Percentiles rank a stretch among this genome's conserved stretches.
These are phyloP conservation scores for Lepidonotus clava DNA, from an alignment of 2,888 invertebrate genomes.

Conservation along the genomic window DNA sequence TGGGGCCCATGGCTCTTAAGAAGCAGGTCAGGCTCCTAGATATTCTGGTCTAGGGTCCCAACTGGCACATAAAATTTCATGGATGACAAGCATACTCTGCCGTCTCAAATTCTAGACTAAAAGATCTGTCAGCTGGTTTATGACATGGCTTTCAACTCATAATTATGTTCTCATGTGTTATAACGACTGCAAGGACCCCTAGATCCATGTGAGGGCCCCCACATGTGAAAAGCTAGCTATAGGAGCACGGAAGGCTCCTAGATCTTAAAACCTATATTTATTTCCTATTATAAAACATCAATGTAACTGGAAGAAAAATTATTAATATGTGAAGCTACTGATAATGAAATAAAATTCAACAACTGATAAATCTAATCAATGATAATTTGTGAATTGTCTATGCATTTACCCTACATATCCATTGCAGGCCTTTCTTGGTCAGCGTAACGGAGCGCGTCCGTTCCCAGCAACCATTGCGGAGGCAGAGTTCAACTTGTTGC, in stretches of 20 bases:
- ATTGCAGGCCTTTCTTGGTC: conserved; percentile 59
- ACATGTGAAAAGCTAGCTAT: too few species aligned
- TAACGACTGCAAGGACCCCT: too few species aligned
- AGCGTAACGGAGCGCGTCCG: conserved; percentile 54
- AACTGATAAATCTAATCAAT: neutral
- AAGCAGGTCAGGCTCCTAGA: neutral
- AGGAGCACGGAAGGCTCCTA: too few species aligned
- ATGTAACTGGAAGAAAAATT: neutral
- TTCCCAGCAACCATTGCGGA: conserved; percentile 51
- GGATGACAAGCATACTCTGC: neutral
- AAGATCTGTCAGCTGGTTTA: too few species aligned
- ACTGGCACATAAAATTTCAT: neutral
- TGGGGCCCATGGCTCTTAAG: neutral
- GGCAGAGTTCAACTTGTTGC: conserved; percentile 51
- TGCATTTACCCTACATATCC: neutral
- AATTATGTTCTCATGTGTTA: too few species aligned
- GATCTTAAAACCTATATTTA: too few species aligned
- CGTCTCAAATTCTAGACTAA: too few species aligned
- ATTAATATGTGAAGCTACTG: neutral
- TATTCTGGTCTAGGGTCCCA: neutral
- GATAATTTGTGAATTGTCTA: neutral
- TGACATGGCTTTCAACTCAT: too few species aligned
- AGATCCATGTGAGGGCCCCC: too few species aligned
- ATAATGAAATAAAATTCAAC: neutral
- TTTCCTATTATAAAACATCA: too few species aligned